Percentiles rank a stretch among this genome's conserved stretches.
phyloP scores from a whole-genome alignment of 2,113 vertebrate genomes.

The Benitochromis conjunctus region DNA sequence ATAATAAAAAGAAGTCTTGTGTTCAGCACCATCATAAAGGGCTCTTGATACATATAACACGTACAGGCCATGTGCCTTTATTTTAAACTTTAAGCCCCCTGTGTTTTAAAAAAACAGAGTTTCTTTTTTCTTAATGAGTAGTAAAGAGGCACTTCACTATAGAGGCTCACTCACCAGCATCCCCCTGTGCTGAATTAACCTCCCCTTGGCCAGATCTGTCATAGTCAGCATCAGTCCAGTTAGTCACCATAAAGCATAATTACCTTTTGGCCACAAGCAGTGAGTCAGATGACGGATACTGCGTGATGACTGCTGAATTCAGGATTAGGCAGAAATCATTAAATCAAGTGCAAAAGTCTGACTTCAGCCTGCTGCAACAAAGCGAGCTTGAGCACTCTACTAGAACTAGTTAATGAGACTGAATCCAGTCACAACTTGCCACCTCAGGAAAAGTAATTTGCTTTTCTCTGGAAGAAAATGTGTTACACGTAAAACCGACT shows the following conservation, averaged over 20 bases:
- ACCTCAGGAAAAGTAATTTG: neutral
- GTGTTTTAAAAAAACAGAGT: neutral
- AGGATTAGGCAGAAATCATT: neutral
- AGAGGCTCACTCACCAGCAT: constrained; percentile 23
- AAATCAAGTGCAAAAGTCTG: neutral
- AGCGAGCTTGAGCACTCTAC: neutral
- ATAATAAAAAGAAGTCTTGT: neutral
- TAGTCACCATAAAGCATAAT: neutral
- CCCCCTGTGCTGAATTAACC: constrained; percentile 17
- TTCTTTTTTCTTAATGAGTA: constrained; percentile 1
- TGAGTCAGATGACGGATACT: constrained; percentile 28
- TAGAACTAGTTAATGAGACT: neutral
- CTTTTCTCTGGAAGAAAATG: neutral
- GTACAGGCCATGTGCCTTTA: neutral
- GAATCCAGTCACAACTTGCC: neutral
- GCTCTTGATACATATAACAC: neutral
- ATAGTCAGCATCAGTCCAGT: neutral
- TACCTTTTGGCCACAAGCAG: neutral
- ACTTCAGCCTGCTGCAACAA: neutral
- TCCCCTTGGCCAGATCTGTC: neutral
- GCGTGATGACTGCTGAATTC: neutral
- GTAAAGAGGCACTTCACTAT: neutral
- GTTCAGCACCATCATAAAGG: neutral
- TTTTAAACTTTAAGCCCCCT: neutral
- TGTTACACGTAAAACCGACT: neutral